Conservation (phyloP, 2,113 vertebrate genomes). For the Erythrocercus mccallii region DNA sequence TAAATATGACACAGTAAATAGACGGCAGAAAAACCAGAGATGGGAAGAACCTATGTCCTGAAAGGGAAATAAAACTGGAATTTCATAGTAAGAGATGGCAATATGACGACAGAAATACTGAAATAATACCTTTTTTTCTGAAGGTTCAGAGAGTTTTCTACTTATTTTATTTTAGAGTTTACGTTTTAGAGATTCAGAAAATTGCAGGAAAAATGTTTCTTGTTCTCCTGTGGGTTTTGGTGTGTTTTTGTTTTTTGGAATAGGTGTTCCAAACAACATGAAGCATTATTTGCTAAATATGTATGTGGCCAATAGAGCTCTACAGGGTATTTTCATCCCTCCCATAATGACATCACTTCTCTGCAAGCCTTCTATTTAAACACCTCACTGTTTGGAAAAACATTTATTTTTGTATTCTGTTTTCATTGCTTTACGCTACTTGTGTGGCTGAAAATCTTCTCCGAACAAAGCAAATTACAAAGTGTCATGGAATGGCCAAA, state of each 20-base stretch:
- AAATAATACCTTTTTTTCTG: neutral
- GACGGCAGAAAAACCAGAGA: neutral
- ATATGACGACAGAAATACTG: neutral
- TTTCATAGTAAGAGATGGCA: neutral
- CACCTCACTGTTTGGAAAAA: neutral
- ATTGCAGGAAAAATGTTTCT: neutral
- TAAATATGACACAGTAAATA: neutral
- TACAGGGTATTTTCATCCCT: neutral
- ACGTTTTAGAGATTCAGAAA: neutral
- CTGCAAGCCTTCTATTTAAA: conserved; percentile 29
- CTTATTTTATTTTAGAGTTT: neutral
- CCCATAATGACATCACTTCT: conserved; percentile 46
- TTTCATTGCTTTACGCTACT: neutral
- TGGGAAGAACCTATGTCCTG: neutral
- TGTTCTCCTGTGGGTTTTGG: neutral
- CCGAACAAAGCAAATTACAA: conserved; percentile 42
- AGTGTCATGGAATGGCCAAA: conserved; percentile 28
- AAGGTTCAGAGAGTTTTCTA: neutral
- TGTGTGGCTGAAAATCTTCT: neutral
- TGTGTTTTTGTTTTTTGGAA: neutral
- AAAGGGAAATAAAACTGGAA: neutral
- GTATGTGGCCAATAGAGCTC: neutral
- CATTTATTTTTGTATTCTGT: conserved; percentile 48
- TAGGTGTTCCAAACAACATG: neutral
- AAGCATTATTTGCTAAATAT: neutral